Conservation (phyloP, 2,797 vertebrate genomes). For the Epinephelus awoara region DNA sequence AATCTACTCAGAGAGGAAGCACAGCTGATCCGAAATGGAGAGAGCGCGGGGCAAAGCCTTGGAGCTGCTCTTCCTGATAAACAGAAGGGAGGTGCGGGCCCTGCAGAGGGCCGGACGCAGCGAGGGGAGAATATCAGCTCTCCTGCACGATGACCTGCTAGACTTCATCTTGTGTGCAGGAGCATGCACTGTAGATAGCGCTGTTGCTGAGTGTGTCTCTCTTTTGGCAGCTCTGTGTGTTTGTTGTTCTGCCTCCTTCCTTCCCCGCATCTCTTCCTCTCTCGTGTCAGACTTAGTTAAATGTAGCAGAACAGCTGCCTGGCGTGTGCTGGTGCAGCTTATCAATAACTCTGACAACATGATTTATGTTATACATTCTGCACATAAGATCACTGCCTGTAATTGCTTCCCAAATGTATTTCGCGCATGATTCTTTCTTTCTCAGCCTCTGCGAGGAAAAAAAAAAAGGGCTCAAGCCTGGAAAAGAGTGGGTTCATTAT, state of each 20-base stretch:
- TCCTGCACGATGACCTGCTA: constrained; percentile 65
- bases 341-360: constrained; percentile 81
- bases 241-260: constrained; percentile 19
- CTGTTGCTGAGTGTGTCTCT: constrained; percentile 23
- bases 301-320: constrained; percentile 81
- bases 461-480: neutral
- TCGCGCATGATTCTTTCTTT: constrained; percentile 30
- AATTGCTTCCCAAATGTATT: constrained; percentile 75
- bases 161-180: constrained; percentile 42
- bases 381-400: constrained; percentile 71
- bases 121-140: constrained; percentile 47
- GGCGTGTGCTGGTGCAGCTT: constrained; percentile 69
- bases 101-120: constrained; percentile 39
- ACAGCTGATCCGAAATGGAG: constrained; percentile 70
- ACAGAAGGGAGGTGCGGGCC: constrained; percentile 46
- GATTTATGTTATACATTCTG: constrained; percentile 77
- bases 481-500: constrained; percentile 59
- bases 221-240: constrained; percentile 5
- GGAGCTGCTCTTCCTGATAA: constrained; percentile 67
- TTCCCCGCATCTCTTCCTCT: constrained; percentile 27
- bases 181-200: constrained; percentile 30
- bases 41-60: constrained; percentile 49
- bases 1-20: constrained; percentile 71
- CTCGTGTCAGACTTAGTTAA: constrained; percentile 74
- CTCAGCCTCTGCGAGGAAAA: neutral